Evolutionary conservation across 2,797 vertebrate genomes (phyloP).

Genomic region (Orestias chungarensis): DNA sequence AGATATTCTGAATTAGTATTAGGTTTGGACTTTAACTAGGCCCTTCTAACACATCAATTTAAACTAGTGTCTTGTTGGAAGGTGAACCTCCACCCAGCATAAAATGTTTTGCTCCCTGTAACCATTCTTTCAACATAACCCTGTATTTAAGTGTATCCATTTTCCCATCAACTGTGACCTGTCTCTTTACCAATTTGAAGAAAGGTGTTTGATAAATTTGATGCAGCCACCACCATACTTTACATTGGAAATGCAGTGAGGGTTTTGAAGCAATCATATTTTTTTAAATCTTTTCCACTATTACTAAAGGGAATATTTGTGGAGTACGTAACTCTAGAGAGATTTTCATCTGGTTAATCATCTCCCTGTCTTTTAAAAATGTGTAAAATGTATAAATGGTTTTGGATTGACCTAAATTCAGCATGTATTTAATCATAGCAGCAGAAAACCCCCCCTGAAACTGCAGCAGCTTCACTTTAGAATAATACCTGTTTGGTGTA

Average conservation of each 20-base stretch:
- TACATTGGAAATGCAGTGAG: no score
- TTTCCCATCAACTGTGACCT: no score
- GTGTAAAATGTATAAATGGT: neutral
- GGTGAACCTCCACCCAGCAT: neutral
- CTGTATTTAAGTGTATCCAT: neutral
- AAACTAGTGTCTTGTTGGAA: neutral
- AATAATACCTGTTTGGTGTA: slow-evolving; percentile 19
- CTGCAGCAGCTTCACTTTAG: slow-evolving; percentile 12
- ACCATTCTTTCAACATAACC: neutral
- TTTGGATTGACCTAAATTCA: neutral
- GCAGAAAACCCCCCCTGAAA: neutral
- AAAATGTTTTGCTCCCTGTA: neutral
- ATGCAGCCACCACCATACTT: no score
- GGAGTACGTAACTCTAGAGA: neutral
- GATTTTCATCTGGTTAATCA: neutral
- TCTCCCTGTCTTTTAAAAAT: neutral
- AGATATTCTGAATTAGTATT: neutral
- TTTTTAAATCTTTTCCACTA: neutral
- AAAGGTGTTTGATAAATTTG: no score
- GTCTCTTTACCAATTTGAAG: no score
- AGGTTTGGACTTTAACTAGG: neutral
- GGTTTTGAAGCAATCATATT: no score
- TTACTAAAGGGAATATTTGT: neutral
- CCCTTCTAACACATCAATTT: neutral
- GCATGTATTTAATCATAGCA: neutral